Percentiles rank a stretch among this genome's conserved stretches.
phyloP scores from a whole-genome alignment of 2,888 invertebrate species.

The Gasteruption jaculator region DNA sequence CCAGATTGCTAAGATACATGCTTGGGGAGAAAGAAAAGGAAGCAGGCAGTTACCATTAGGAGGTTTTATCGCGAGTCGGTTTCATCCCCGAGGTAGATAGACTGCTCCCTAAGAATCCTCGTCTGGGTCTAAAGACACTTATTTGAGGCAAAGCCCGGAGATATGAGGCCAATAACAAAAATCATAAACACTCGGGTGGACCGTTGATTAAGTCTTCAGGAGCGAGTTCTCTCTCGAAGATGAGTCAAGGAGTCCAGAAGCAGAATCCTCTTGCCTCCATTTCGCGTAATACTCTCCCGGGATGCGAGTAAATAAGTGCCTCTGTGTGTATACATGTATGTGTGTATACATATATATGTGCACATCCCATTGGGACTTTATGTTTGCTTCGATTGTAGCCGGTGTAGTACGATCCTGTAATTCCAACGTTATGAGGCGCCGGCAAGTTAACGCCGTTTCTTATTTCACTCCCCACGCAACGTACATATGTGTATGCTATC shows the following conservation, averaged over 20 bases:
- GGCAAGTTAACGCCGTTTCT: constrained; percentile 28
- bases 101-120: too few relatives aligned
- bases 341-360: constrained; percentile 18
- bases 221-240: constrained; percentile 24
- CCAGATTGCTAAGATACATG: constrained; percentile 6
- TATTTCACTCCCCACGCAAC: too few relatives aligned
- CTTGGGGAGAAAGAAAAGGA: constrained; percentile 16
- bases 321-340: constrained; percentile 12
- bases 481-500: too few relatives aligned
- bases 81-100: too few relatives aligned
- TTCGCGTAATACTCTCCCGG: constrained; percentile 41
- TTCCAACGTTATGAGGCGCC: constrained; percentile 30
- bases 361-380: constrained; percentile 28
- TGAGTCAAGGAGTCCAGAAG: constrained; percentile 24
- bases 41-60: constrained; percentile 15
- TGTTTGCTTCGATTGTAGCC: constrained; percentile 30
- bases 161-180: constrained; percentile 51
- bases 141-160: constrained; percentile 30
- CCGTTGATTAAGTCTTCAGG: constrained; percentile 47
- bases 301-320: too few relatives aligned
- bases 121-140: too few relatives aligned
- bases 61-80: too few relatives aligned
- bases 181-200: constrained; percentile 52
- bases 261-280: constrained; percentile 36
- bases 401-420: too few relatives aligned